A percentile compares a stretch with the other conserved stretches of the same genome.
phyloP scores from a whole-genome alignment of 2,888 invertebrate genomes.

The Drosophila quasianomalipes region DNA sequence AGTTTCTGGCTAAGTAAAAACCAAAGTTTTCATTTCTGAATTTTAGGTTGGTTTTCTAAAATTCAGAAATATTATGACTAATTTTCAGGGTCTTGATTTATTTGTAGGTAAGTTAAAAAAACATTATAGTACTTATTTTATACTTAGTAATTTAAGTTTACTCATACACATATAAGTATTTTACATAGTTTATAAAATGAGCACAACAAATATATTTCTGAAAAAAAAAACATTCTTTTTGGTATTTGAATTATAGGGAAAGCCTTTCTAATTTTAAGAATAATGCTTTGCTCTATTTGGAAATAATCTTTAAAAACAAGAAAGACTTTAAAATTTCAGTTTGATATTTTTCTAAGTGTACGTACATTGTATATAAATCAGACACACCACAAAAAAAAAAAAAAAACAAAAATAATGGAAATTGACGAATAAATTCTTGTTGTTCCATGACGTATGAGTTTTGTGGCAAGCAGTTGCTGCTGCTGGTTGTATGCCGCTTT shows the following conservation, averaged over 20 bases:
- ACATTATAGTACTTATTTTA: background rate
- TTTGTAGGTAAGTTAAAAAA: background rate
- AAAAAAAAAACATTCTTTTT: background rate
- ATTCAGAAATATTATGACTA: background rate
- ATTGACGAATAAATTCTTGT: constrained; percentile 42
- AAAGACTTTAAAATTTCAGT: background rate
- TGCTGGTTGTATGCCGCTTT: background rate
- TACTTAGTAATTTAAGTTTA: background rate
- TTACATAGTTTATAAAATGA: background rate
- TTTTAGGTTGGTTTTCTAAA: background rate
- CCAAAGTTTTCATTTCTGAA: background rate
- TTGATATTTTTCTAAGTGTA: background rate
- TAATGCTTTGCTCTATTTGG: background rate
- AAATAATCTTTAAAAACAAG: background rate
- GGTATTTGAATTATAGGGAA: background rate
- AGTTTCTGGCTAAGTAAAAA: too few species aligned
- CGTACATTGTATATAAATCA: constrained; percentile 23
- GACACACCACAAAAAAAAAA: constrained; percentile 4
- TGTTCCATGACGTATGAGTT: constrained; percentile 8
- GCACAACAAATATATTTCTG: background rate
- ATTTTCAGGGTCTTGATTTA: background rate
- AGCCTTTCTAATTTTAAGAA: background rate
- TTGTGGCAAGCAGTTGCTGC: constrained; percentile 9
- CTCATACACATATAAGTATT: background rate
- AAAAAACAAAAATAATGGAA: constrained; percentile 22